These are phyloP conservation scores for Apamea epomidion DNA, from an alignment of 2,888 invertebrate species.

Conservation along the genomic window DNA sequence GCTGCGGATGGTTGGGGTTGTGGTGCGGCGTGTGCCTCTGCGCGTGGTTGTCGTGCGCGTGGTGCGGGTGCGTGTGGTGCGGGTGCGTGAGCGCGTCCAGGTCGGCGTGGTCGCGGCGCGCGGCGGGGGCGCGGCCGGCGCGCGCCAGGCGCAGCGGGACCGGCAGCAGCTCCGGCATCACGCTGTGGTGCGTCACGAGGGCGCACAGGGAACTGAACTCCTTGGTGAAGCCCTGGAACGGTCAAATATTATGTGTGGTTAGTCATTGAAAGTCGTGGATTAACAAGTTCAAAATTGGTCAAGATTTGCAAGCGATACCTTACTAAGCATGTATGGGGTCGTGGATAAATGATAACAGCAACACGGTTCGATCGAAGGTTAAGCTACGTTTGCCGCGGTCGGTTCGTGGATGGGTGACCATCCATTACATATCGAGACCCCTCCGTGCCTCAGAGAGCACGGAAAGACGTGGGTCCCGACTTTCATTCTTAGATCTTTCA, in stretches of 20 bases:
- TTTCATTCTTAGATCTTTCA: neutral
- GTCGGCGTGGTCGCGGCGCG: slow-evolving; percentile 46
- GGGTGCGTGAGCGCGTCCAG: slow-evolving; percentile 62
- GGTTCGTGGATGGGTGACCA: neutral
- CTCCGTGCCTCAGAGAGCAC: neutral
- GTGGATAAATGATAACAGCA: neutral
- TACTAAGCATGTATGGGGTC: neutral
- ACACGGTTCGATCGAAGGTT: neutral
- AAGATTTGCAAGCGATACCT: neutral
- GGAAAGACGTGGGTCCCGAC: neutral
- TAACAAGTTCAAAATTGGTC: neutral
- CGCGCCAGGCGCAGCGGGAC: slow-evolving; percentile 95
- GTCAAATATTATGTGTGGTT: neutral
- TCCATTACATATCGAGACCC: neutral
- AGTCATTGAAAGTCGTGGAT: neutral
- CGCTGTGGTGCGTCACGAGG: slow-evolving; percentile 98
- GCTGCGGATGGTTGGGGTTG: slow-evolving; percentile 32
- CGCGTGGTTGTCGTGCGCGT: slow-evolving; percentile 36
- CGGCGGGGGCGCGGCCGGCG: slow-evolving; percentile 76
- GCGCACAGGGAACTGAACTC: slow-evolving; percentile 97
- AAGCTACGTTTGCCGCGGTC: neutral
- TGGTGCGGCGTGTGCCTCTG: slow-evolving; percentile 39
- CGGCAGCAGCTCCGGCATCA: slow-evolving; percentile 99
- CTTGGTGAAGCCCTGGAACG: slow-evolving; percentile 97
- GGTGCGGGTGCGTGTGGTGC: slow-evolving; percentile 57